These are phyloP conservation scores for Centropus bengalensis DNA, from an alignment of 2,113 vertebrate genomes.

Conservation along the genomic window DNA sequence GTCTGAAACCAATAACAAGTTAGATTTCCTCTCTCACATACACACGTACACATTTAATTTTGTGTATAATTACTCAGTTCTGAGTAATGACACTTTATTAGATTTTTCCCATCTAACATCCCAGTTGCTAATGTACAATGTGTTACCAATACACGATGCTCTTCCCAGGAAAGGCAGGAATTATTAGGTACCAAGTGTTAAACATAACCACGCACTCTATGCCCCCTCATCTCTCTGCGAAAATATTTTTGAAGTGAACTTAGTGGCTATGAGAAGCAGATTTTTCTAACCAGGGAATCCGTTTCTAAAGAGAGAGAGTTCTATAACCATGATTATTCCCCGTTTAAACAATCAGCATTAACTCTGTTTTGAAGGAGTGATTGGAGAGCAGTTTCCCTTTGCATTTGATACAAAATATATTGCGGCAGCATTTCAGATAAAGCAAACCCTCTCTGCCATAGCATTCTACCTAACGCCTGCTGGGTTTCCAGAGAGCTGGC, in stretches of 20 bases:
- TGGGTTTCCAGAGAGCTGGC: not conserved
- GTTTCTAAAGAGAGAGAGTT: not conserved
- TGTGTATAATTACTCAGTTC: conserved; percentile 50
- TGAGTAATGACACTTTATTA: conserved; percentile 38
- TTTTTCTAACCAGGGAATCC: conserved; percentile 10
- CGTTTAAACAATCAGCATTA: not conserved
- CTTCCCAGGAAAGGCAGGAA: not conserved
- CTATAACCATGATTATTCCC: not conserved
- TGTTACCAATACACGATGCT: not conserved
- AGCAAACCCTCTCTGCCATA: not conserved
- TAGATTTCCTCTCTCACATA: conserved; percentile 15
- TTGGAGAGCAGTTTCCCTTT: not conserved
- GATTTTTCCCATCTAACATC: conserved; percentile 33
- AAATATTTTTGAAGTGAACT: conserved; percentile 28
- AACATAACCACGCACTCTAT: not conserved
- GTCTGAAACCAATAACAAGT: conserved; percentile 55
- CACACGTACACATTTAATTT: conserved; percentile 6
- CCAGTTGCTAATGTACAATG: not conserved
- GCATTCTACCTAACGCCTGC: not conserved
- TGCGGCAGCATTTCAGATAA: not conserved
- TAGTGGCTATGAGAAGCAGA: not conserved
- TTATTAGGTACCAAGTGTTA: not conserved
- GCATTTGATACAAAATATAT: not conserved
- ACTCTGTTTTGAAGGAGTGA: not conserved
- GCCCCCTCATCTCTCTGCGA: not conserved